phyloP scores from a whole-genome alignment of 2,888 invertebrate species.

The Agrotis clavis region DNA sequence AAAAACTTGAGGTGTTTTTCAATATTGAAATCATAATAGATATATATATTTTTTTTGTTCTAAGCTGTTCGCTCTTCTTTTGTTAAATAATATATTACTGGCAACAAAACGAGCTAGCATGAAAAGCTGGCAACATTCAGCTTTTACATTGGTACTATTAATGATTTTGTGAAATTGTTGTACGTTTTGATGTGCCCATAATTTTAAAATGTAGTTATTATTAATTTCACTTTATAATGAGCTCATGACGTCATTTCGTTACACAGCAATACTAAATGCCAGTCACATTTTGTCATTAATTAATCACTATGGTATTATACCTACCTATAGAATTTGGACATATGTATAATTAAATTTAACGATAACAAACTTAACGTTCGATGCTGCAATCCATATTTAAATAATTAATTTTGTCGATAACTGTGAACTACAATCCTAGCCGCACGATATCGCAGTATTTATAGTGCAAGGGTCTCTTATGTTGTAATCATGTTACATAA shows the following conservation, averaged over 20 bases:
- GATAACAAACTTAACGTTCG: conserved; percentile 26
- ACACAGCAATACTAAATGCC: conserved; percentile 8
- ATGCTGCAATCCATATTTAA: conserved; percentile 6
- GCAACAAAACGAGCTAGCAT: conserved; percentile 23
- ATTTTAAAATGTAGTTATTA: conserved; percentile 30
- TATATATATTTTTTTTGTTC: neutral
- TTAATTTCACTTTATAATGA: conserved; percentile 47
- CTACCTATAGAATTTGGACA: conserved; percentile 3
- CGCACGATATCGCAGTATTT: conserved; percentile 17
- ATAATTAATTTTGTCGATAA: conserved; percentile 37
- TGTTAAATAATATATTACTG: conserved; percentile 26
- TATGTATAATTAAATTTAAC: conserved; percentile 35
- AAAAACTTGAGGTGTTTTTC: conserved; percentile 4
- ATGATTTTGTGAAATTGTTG: conserved; percentile 34
- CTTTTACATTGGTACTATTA: conserved; percentile 3
- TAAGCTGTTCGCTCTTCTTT: neutral
- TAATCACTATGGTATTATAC: conserved; percentile 14
- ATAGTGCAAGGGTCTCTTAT: conserved; percentile 24
- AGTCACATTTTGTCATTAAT: conserved; percentile 26
- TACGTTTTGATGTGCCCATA: conserved; percentile 16
- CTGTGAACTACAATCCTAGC: conserved; percentile 17
- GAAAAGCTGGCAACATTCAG: conserved; percentile 12
- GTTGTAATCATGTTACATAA: conserved; percentile 35
- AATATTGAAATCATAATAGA: conserved; percentile 13
- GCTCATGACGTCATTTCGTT: conserved; percentile 20